phyloP scores from a whole-genome alignment of 1,140 invertebrate species.

The Agraylea sexmaculata region DNA sequence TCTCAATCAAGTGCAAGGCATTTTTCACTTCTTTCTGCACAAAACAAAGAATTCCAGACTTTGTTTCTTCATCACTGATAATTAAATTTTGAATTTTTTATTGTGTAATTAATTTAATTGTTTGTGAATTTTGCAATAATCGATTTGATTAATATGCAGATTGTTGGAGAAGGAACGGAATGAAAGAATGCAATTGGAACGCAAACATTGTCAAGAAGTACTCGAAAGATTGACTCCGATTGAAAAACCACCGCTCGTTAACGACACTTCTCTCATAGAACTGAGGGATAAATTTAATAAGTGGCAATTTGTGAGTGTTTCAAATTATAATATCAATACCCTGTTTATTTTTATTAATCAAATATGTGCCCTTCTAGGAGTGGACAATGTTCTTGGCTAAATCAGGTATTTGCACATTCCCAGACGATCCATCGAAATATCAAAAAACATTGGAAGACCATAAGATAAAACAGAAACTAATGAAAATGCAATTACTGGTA shows the following conservation, averaged over 20 bases:
- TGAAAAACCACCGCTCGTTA: neutral
- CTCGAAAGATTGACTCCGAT: slow-evolving; percentile 11
- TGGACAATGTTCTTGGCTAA: slow-evolving; percentile 37
- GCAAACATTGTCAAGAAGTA: slow-evolving; percentile 6
- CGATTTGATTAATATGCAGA: slow-evolving; percentile 7
- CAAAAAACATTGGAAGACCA: slow-evolving; percentile 29
- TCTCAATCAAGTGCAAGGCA: too few relatives aligned
- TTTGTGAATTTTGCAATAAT: too few relatives aligned
- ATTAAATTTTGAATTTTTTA: too few relatives aligned
- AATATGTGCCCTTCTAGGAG: slow-evolving; percentile 25
- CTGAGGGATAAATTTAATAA: slow-evolving; percentile 17
- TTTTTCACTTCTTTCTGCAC: too few relatives aligned
- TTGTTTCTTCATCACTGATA: too few relatives aligned
- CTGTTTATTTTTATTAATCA: too few relatives aligned
- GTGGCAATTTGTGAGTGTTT: slow-evolving; percentile 19
- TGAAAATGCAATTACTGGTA: slow-evolving; percentile 30
- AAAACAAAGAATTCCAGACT: too few relatives aligned
- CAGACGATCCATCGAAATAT: slow-evolving; percentile 31
- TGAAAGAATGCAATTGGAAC: slow-evolving; percentile 12
- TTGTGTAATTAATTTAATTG: too few relatives aligned
- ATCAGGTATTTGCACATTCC: slow-evolving; percentile 34
- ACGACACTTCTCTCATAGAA: neutral
- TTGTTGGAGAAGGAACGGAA: slow-evolving; percentile 13
- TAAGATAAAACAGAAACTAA: slow-evolving; percentile 29
- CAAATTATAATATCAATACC: neutral